These are phyloP conservation scores for Cepaea nemoralis DNA, from an alignment of 1,140 invertebrate species.

Conservation along the genomic window DNA sequence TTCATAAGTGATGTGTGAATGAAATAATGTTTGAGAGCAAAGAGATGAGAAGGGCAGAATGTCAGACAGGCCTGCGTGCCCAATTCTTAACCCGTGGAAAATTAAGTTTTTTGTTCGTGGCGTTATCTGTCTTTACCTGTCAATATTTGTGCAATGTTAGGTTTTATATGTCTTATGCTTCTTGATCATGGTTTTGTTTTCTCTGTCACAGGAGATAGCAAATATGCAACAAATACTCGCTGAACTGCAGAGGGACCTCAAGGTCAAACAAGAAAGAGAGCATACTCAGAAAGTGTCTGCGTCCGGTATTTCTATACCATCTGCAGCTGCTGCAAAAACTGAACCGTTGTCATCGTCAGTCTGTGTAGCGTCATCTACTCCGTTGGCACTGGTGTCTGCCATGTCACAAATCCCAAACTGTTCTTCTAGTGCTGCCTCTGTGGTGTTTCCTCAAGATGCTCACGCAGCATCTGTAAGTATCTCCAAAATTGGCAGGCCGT, in stretches of 20 bases:
- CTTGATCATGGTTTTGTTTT: background rate
- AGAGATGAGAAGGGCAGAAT: too few relatives aligned
- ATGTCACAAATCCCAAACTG: background rate
- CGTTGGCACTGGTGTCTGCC: background rate
- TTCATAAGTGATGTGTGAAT: too few relatives aligned
- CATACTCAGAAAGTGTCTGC: background rate
- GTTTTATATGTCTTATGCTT: background rate
- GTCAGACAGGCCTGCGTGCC: too few relatives aligned
- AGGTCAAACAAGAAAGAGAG: background rate
- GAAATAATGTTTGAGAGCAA: too few relatives aligned
- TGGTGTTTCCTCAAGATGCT: background rate
- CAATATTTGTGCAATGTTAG: background rate
- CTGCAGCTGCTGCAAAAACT: background rate
- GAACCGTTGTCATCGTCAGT: conserved; percentile 1
- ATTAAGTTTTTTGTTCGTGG: too few relatives aligned
- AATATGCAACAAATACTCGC: background rate
- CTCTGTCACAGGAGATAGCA: background rate
- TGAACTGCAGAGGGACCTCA: background rate
- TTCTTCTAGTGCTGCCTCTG: background rate
- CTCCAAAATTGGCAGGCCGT: background rate
- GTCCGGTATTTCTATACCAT: background rate
- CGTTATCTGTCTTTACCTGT: too few relatives aligned
- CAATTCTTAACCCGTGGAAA: too few relatives aligned
- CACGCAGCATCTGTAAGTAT: background rate
- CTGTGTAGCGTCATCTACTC: background rate